phyloP scores from a whole-genome alignment of 1,140 invertebrate genomes.

The Pteromalus puparum region DNA sequence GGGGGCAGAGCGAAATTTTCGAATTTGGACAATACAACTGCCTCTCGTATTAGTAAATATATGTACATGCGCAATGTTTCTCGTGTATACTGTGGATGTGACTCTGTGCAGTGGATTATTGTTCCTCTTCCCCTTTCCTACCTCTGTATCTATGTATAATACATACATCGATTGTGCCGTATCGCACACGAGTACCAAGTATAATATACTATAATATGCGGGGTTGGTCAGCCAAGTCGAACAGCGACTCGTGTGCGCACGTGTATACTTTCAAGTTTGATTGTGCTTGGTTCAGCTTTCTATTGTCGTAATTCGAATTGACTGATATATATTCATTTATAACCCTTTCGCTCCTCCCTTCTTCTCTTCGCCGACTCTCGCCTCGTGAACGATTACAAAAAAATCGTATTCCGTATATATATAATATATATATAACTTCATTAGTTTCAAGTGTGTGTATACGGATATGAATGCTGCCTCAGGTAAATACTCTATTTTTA shows the following conservation, averaged over 20 bases:
- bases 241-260: not conserved
- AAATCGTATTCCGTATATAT: conserved; percentile 22
- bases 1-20: not conserved
- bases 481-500: conserved; percentile 26
- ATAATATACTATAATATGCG: not conserved
- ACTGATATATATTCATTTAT: conserved; percentile 7
- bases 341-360: not conserved
- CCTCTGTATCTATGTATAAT: not conserved
- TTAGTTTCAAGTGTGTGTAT: conserved; percentile 9
- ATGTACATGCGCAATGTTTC: conserved; percentile 32
- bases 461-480: not conserved
- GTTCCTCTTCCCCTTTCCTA: not conserved
- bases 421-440: conserved; percentile 6
- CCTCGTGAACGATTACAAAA: not conserved
- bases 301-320: conserved; percentile 52
- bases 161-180: conserved; percentile 5
- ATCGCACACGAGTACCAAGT: not conserved
- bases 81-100: not conserved
- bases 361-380: not conserved
- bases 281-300: conserved; percentile 50
- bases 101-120: not conserved
- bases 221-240: conserved; percentile 20
- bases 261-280: conserved; percentile 52
- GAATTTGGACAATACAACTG: not conserved
- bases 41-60: conserved; percentile 10